Evolutionary conservation across 2,888 invertebrate species (phyloP).

Genomic region (Scelioninae gen. 2): DNA sequence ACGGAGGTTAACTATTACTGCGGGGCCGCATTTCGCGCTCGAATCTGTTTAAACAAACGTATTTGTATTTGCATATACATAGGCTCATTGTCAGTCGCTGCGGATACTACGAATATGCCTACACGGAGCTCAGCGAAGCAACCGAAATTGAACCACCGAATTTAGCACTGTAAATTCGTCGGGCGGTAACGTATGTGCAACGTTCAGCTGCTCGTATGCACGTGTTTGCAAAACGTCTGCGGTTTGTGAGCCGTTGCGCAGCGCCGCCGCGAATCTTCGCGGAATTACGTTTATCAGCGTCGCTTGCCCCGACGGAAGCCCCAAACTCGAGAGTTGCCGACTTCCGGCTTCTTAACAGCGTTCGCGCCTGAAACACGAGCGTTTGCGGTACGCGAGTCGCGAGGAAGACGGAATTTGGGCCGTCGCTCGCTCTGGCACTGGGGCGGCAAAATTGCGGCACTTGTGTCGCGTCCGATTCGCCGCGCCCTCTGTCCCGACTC

Average conservation of each 20-base stretch:
- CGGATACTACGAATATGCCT: constrained; percentile 56
- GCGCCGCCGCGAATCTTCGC: constrained; percentile 54
- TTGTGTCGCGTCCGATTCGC: constrained; percentile 1
- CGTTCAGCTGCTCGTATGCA: constrained; percentile 38
- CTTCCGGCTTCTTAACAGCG: constrained; percentile 50
- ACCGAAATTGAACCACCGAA: constrained; percentile 57
- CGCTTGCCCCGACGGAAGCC: constrained; percentile 49
- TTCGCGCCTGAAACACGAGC: too few relatives aligned
- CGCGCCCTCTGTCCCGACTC: too few relatives aligned
- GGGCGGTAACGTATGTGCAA: constrained; percentile 56
- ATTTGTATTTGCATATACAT: constrained; percentile 69
- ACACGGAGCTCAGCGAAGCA: constrained; percentile 44
- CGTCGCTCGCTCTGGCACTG: too few relatives aligned
- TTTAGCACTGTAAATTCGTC: constrained; percentile 56
- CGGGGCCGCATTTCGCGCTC: constrained; percentile 51
- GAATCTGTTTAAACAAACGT: constrained; percentile 63
- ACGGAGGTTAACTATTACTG: constrained; percentile 54
- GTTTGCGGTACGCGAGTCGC: too few relatives aligned
- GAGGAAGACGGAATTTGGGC: too few relatives aligned
- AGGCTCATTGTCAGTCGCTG: constrained; percentile 61
- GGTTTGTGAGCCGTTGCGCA: constrained; percentile 50
- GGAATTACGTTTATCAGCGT: constrained; percentile 57
- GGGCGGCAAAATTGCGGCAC: constrained; percentile 9
- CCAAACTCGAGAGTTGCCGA: constrained; percentile 54
- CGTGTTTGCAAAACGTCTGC: constrained; percentile 59